Percentiles rank a stretch among this genome's conserved stretches.
Evolutionary conservation across 2,797 vertebrate genomes (phyloP).

Genomic region (Ambastaia sidthimunki): DNA sequence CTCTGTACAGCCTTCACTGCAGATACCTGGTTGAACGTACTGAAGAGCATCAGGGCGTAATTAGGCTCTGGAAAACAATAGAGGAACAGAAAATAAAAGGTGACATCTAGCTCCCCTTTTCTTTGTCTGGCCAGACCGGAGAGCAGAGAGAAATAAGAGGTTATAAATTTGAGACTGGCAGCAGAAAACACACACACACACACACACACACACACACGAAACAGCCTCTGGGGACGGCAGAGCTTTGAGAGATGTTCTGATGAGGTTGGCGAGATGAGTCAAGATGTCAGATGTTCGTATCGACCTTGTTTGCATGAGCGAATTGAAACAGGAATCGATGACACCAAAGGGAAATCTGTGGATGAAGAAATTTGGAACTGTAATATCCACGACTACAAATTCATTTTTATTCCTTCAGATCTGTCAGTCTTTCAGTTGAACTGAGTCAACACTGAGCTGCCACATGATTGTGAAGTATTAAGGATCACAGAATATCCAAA

Average conservation of each 20-base stretch:
- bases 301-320: constrained; percentile 37
- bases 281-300: constrained; percentile 27
- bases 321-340: constrained; percentile 44
- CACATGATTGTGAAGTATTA: neutral
- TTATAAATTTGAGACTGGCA: constrained; percentile 15
- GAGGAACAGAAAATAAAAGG: constrained; percentile 21
- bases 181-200: constrained; percentile 19
- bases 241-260: constrained; percentile 32
- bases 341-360: constrained; percentile 25
- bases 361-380: neutral
- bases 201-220: constrained; percentile 1
- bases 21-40: neutral
- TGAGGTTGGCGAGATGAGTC: constrained; percentile 22
- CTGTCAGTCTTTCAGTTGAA: no score
- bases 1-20: constrained; percentile 15
- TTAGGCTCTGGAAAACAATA: constrained; percentile 33
- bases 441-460: no score
- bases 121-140: constrained; percentile 4
- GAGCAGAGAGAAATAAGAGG: constrained; percentile 19
- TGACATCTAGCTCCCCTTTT: neutral
- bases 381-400: neutral
- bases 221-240: constrained; percentile 15
- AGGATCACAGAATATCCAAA: no score
- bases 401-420: neutral
- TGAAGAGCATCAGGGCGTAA: constrained; percentile 29